Base-by-base conservation (phyloP, 2,888 invertebrate genomes). In the Tachina fera region DNA sequence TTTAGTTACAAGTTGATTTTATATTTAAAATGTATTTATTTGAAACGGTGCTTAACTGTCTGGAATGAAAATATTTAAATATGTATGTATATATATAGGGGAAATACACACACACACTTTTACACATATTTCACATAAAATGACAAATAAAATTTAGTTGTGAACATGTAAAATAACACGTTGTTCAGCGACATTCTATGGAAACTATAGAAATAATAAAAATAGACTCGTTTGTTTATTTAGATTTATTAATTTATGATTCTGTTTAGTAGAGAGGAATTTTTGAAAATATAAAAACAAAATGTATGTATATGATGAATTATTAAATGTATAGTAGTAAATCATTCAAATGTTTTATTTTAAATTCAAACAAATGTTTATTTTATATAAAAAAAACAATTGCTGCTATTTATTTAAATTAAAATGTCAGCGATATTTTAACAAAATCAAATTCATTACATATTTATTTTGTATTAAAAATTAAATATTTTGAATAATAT, bases 21-120 rank as follows among this genome's bases (percentile, higher is more conserved):
- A 51, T 49, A 47, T 74, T 68, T 67, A 16, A 68, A 74, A 68
- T 74, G 41, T 74, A 71, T 72, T 77, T 77, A 83, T 84, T 60
- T 75, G 80, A 84, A 84, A 80, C 84, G 84, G 84, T 84, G 84
- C 76, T 84, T 65, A 84, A 84, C 84, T 84, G 84, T 63, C 58
- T 80, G 84, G 80, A 84, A 84, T 84, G 75, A 84, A 84, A 84
- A 70, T 80, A 61, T 84, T 60, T 14, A 53, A 70, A 75, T 65
- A 41, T 11, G 13, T 5, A n/a, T 11, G 39, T 8, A 70, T 2
- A 13, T n/a, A 39, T 56, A n/a, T 9, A 53, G 41, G 31, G 9
- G 11, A 60, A 2, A 9, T 10, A 43, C 22, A 51, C 51, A 39
- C n/a, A 1, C 9, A 31, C 1, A 43, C 11, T 1, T 10, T n/a